phyloP scores from a whole-genome alignment of 2,797 vertebrate genomes.

The Gymnocypris eckloni region DNA sequence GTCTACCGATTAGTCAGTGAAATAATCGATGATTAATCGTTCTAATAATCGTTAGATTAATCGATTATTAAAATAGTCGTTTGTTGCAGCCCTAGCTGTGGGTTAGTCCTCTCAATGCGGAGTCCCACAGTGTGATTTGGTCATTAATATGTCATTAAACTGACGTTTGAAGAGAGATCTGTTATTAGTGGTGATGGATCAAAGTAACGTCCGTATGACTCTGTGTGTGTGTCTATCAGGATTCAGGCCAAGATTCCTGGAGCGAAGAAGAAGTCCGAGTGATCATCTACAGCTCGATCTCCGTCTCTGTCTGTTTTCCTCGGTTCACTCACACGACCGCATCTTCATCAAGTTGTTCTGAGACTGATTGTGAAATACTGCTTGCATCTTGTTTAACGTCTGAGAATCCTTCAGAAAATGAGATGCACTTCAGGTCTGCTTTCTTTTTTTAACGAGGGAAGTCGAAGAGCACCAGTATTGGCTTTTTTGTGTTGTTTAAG shows the following conservation, averaged over 20 bases:
- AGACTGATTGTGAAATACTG: neutral
- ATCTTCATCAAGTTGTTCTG: neutral
- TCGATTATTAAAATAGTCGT: too few species aligned
- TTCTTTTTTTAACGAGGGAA: conserved; percentile 55
- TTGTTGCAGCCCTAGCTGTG: too few species aligned
- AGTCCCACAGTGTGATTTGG: too few species aligned
- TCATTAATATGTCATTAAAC: neutral
- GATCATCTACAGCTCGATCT: conserved; percentile 59
- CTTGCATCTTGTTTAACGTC: neutral
- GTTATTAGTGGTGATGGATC: neutral
- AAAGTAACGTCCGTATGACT: neutral
- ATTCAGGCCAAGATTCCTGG: conserved; percentile 94
- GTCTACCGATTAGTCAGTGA: too few species aligned
- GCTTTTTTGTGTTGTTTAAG: conserved; percentile 82
- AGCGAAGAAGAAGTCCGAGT: conserved; percentile 93
- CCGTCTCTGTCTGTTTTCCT: neutral
- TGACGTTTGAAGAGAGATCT: neutral
- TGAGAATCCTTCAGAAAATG: conserved; percentile 69
- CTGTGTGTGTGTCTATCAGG: conserved; percentile 70
- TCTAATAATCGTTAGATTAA: too few species aligned
- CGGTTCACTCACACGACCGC: neutral
- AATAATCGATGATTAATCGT: too few species aligned
- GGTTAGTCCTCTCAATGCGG: too few species aligned
- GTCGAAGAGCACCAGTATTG: conserved; percentile 78
- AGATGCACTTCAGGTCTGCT: conserved; percentile 57